Percentiles rank a stretch among this genome's conserved stretches.
Conservation (phyloP, 2,888 invertebrate species). For the Tortricodes alternella region DNA sequence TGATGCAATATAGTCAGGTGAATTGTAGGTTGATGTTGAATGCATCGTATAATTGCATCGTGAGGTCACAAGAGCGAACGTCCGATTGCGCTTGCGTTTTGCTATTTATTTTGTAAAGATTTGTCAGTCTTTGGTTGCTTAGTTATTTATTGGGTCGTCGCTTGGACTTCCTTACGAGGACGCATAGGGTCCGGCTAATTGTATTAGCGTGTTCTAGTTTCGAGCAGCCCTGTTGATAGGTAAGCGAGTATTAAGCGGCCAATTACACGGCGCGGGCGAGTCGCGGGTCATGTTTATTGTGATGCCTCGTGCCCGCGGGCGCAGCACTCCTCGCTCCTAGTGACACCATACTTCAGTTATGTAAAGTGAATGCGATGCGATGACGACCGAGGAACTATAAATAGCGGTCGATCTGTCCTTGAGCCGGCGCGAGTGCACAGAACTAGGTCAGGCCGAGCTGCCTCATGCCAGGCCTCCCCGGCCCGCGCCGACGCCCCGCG, state of each 20-base stretch:
- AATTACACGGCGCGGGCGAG: constrained; percentile 69
- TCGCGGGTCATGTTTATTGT: constrained; percentile 43
- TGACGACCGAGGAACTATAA: constrained; percentile 77
- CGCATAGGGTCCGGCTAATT: constrained; percentile 1
- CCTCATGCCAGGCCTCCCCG: constrained; percentile 58
- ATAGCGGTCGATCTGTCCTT: constrained; percentile 81
- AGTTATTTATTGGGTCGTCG: not conserved
- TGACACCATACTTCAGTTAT: constrained; percentile 67
- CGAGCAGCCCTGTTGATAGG: constrained; percentile 49
- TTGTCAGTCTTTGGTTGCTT: too few species aligned
- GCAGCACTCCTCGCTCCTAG: constrained; percentile 65
- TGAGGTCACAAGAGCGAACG: constrained; percentile 31
- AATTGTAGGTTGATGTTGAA: constrained; percentile 58
- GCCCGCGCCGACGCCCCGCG: constrained; percentile 42
- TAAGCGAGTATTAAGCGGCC: too few species aligned
- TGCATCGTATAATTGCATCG: constrained; percentile 66
- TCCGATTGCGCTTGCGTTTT: not conserved
- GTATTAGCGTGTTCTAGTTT: constrained; percentile 40
- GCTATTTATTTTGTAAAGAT: not conserved
- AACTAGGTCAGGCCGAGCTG: constrained; percentile 76
- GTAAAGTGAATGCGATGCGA: constrained; percentile 71
- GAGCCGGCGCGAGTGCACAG: constrained; percentile 71
- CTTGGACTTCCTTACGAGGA: constrained; percentile 25
- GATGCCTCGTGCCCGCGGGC: constrained; percentile 37
- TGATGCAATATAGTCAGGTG: constrained; percentile 71